Base-by-base conservation (phyloP, 2,113 vertebrate genomes). In the Cyprinodon brontotheroides region DNA sequence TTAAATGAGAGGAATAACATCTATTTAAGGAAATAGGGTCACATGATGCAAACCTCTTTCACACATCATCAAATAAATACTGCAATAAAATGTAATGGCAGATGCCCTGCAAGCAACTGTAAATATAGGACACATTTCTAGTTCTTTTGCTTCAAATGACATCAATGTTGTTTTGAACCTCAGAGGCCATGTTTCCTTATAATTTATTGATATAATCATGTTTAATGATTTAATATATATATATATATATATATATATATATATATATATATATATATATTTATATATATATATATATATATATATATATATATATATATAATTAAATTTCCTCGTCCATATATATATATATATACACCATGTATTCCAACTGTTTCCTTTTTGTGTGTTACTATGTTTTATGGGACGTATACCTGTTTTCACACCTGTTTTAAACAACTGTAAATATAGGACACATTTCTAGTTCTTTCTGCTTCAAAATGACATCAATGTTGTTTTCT, bases 1-100 rank as follows among this genome's bases (percentile, higher is more conserved):
- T 72, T 81, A 75, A 86, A 83, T 77, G 73, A 80, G 73, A 61
- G 7, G 11, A 75, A 53, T 70, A 38, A 15, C 70, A 29, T 70
- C 3, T 61, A 74, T 75, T 39, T 29, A 37, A 37, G 57, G 11
- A 4, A 39, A 70, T 3, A 43, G 36, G 68, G 62, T 80, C 81
- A 77, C 15, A 70, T 81, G 74, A 63, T 47, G 70, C 68, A 70
- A 75, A 59, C 10, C 9, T 65, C 37, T 48, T 47, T 53, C 68
- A 66, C 66, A 69, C 20, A 39, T 45, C 48, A 65, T 76, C 4
- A 50, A 29, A 80, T 65, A 61, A 70, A 75, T 80, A 38, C 29
- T 39, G 70, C n/a, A 43, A 39, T 59, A 43, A 83, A 43, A 68
- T 60, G 15, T 59, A 39, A 82, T 43, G 59, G 39, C 36, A 57